Evolutionary conservation across 2,797 vertebrate species (phyloP).

Genomic region (Meriones psammophilus): DNA sequence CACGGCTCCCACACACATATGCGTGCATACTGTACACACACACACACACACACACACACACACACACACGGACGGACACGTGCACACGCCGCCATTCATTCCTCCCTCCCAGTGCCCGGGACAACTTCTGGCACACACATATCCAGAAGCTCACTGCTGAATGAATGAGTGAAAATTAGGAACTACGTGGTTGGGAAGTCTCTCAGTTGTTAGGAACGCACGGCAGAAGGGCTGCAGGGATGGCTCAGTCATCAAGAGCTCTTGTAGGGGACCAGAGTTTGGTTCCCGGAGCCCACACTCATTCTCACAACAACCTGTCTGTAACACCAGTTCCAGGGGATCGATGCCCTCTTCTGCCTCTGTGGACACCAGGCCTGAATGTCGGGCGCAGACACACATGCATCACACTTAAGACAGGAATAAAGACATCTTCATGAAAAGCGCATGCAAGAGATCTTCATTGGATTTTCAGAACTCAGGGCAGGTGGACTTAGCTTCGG

Average conservation of each 20-base stretch:
- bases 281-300: neutral
- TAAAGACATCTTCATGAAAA: neutral
- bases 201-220: neutral
- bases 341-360: neutral
- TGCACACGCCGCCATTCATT: neutral
- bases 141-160: conserved; percentile 3
- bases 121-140: neutral
- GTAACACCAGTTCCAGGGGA: neutral
- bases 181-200: neutral
- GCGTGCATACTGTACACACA: neutral
- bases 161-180: conserved; percentile 5
- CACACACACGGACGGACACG: neutral
- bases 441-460: neutral
- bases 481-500: neutral
- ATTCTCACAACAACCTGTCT: neutral
- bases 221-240: neutral
- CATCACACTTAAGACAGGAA: neutral
- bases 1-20: neutral
- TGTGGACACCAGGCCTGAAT: neutral
- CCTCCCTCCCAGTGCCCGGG: neutral
- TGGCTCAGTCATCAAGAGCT: neutral
- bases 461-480: neutral
- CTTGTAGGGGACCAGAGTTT: neutral
- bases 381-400: neutral
- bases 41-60: neutral